Conservation (phyloP, 2,888 invertebrate genomes). For the Aphrophora alni region DNA sequence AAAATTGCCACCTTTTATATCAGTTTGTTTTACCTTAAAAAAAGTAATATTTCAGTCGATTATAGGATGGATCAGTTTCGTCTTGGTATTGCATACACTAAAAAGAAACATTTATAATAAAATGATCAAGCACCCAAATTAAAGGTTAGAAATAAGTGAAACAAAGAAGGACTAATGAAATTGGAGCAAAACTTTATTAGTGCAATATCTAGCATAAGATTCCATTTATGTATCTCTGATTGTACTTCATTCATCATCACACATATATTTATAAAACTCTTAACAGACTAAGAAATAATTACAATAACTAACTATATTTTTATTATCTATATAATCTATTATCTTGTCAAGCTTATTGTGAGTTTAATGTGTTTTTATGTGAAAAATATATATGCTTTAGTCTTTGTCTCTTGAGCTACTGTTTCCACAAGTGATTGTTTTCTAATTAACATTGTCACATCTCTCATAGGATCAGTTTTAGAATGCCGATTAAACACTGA, state of each 20-base stretch:
- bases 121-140: too few species aligned
- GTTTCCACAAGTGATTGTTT: not conserved
- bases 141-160: not conserved
- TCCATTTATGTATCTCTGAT: not conserved
- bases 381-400: constrained; percentile 3
- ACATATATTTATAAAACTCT: not conserved
- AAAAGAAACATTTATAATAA: too few species aligned
- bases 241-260: not conserved
- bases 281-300: not conserved
- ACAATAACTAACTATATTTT: constrained; percentile 32
- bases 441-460: constrained; percentile 2
- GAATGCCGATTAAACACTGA: not conserved
- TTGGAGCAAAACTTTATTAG: constrained; percentile 4
- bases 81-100: too few species aligned
- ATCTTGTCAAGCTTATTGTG: constrained; percentile 29
- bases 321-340: constrained; percentile 10
- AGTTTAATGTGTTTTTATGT: not conserved
- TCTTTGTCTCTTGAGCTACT: constrained; percentile 26
- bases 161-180: not conserved
- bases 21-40: too few species aligned
- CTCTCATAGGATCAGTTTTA: not conserved
- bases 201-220: not conserved
- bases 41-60: too few species aligned
- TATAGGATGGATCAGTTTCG: too few species aligned
- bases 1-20: too few species aligned